These are phyloP conservation scores for Burhinus bistriatus DNA, from an alignment of 2,113 vertebrate genomes.

Conservation along the genomic window DNA sequence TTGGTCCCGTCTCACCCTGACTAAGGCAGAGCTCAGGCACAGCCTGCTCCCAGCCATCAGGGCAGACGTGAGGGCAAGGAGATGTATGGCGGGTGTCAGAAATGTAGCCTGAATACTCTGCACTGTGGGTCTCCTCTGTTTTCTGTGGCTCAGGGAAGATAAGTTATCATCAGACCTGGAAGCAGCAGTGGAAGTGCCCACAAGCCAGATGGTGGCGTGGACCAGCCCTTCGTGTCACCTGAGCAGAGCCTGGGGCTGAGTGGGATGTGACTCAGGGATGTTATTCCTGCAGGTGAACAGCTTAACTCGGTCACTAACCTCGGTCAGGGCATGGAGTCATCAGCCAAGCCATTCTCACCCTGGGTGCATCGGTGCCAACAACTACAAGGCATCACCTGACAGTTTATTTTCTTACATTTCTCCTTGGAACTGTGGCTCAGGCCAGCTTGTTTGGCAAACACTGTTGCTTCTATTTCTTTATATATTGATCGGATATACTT, in stretches of 20 bases:
- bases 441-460: not conserved
- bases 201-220: not conserved
- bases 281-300: not conserved
- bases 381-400: not conserved
- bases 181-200: not conserved
- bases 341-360: not conserved
- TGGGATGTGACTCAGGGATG: not conserved
- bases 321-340: not conserved
- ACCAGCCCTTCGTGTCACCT: not conserved
- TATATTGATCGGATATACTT: not conserved
- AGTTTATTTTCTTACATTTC: not conserved
- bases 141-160: not conserved
- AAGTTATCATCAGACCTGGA: not conserved
- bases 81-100: not conserved
- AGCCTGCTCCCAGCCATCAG: not conserved
- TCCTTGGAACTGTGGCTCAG: not conserved
- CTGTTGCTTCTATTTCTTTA: not conserved
- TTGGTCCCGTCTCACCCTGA: not conserved
- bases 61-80: not conserved
- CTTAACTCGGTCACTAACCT: not conserved
- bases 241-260: accelerated
- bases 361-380: not conserved
- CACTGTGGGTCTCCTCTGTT: not conserved
- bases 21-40: not conserved
- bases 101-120: not conserved